Percentiles rank a stretch among this genome's conserved stretches.
Evolutionary conservation across 2,888 invertebrate genomes (phyloP).

Genomic region (Metellina segmentata): DNA sequence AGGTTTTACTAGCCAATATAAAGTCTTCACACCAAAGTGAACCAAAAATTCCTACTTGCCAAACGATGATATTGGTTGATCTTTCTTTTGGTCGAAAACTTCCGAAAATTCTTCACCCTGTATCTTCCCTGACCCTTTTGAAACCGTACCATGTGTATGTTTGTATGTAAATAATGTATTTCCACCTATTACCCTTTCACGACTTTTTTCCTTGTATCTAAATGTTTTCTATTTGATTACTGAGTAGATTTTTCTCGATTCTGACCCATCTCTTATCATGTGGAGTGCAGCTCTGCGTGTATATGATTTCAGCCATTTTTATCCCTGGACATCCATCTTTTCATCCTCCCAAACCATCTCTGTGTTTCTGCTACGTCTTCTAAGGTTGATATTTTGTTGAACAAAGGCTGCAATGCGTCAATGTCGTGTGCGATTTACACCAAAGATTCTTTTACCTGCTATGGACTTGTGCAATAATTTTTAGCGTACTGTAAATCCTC

Average conservation of each 20-base stretch:
- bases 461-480: background rate
- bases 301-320: background rate
- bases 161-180: constrained; percentile 60
- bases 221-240: constrained; percentile 59
- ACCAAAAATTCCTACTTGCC: constrained; percentile 32
- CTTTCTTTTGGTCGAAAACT: constrained; percentile 16
- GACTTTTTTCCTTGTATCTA: constrained; percentile 60
- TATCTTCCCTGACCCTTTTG: constrained; percentile 24
- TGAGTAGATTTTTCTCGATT: constrained; percentile 57
- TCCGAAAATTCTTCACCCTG: constrained; percentile 15
- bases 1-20: constrained; percentile 25
- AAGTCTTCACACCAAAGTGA: background rate
- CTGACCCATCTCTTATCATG: constrained; percentile 36
- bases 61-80: constrained; percentile 7
- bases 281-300: constrained; percentile 17
- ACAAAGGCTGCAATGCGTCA: background rate
- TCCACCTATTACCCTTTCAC: constrained; percentile 39
- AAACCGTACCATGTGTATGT: constrained; percentile 14
- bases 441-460: background rate
- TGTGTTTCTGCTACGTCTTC: constrained; percentile 17
- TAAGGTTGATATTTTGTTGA: background rate
- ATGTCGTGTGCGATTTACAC: background rate
- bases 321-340: background rate
- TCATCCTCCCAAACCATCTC: background rate
- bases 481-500: too few species aligned